Evolutionary conservation across 2,113 vertebrate species (phyloP), one percentile per base, ranked within the genome.

Genomic region (Promerops cafer): DNA sequence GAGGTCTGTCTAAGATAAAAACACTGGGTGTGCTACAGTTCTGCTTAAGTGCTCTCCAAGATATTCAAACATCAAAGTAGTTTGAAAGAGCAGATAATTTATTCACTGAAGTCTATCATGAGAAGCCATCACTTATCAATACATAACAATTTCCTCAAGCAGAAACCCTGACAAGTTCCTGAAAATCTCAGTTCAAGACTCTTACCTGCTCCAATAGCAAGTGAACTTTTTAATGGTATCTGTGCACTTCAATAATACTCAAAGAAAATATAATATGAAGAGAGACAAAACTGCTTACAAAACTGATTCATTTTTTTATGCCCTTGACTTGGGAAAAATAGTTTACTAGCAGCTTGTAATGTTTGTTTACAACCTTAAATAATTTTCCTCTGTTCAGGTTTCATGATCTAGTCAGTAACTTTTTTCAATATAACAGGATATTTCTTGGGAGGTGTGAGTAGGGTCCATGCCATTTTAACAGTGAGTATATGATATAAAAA

Each of bases 301-400:
- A 95, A 39, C 9, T 50, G 61, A 89, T 94, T 87, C 69, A 88
- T 89, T 40, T 35, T 91, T 52, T 72, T 35, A 84, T 84, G 54
- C 75, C 39, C 44, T 96, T 87, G 71, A 53, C 83, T 92, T 93
- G 31, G 78, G 40, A 89, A 96, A 90, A 97, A 81, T 54, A 50
- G 61, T 95, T 97, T 75, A 52, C 71, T 54, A 92, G 74, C 59
- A 39, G 33, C 50, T 94, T 93, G 64, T 70, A 39, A 30, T 52
- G 47, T 92, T 89, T 84, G 9, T 14, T 77, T 69, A 84, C 40
- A 40, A 94, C 84, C 81, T 94, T 91, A 92, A 83, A 94, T 91
- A 6, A 63, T 50, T 78, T 92, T 66, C 12, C 21, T 76, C 42
- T 68, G 27, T 77, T 85, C 52, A 66, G 5, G 19, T n/a, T 45